Evolutionary conservation across 2,797 vertebrate genomes (phyloP), one percentile per base, ranked within the genome.

Genomic region (Macropodus opercularis): DNA sequence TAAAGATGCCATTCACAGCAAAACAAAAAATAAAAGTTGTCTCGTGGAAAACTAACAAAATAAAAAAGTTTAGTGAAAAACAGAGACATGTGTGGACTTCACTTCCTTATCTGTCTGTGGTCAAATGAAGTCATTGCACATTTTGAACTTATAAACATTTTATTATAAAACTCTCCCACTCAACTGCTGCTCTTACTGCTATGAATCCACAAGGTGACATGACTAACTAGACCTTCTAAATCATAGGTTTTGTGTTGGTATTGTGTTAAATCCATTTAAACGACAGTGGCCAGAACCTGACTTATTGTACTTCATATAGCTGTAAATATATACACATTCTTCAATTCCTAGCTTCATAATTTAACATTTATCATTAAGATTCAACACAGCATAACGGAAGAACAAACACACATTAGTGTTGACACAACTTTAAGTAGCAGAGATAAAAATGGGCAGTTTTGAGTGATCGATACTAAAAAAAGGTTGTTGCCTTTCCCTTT

Each of bases 291-390:
- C 36, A 36, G 51, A 62, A 64, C 50, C 51, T 44, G 70, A 21
- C 67, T 61, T 57, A 35, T 68, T 71, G 75, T 54, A 76, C 77
- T 78, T 74, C 72, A 84, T 79, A 81, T 52, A 59, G 56, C 1
- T 49, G 72, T 76, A 65, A 81, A 89, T 68, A 71, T 68, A 71
- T 79, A 84, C 73, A 84, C 58, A 72, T 80, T 82, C 77, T 66
- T 83, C 68, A 72, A 83, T 47, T 52, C 79, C 65, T 75, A 74
- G 49, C 64, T 77, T 82, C 72, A 90, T 90, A 89, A 89, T 75
- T 90, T 89, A 90, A 89, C 78, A 86, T 75, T 75, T 43, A 77
- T 63, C 32, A 46, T 73, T 68, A 77, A 12, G 61, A 66, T 67
- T 58, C 43, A 68, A 56, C 41, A 61, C 60, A 74, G 83, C 41